Evolutionary conservation across 2,797 vertebrate genomes (phyloP).

Genomic region (Hippocampus kuda): DNA sequence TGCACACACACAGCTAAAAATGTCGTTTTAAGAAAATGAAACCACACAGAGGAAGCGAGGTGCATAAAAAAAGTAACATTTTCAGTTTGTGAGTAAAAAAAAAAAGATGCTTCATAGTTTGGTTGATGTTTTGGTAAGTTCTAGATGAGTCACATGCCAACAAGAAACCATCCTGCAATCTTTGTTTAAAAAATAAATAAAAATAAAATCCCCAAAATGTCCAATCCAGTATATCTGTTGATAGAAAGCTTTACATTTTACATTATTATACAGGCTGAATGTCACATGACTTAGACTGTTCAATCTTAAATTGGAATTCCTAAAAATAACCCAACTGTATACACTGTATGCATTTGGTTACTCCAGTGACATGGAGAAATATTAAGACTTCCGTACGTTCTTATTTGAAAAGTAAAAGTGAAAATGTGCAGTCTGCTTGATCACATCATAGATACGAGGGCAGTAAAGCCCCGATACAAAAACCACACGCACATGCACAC

Average conservation of each 20-base stretch:
- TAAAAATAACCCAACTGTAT: background rate
- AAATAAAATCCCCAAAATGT: background rate
- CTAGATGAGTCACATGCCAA: background rate
- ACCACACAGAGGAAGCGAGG: conserved; percentile 17
- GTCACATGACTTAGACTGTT: background rate
- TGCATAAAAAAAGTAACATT: conserved; percentile 34
- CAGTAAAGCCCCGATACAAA: too few relatives aligned
- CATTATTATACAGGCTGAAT: too few relatives aligned
- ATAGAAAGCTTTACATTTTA: too few relatives aligned
- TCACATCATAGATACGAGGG: too few relatives aligned
- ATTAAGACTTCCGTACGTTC: background rate
- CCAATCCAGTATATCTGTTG: background rate
- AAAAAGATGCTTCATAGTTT: background rate
- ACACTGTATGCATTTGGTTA: background rate
- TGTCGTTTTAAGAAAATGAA: conserved; percentile 41
- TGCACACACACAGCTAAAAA: conserved; percentile 34
- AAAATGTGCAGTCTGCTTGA: background rate
- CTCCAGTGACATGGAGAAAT: background rate
- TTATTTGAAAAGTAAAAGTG: too few relatives aligned
- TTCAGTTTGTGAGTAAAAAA: conserved; percentile 45
- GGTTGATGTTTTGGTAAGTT: background rate
- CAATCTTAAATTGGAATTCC: background rate
- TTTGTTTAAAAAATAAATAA: background rate
- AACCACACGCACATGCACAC: too few relatives aligned
- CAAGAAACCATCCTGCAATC: background rate